These are phyloP conservation scores for Etheostoma cragini DNA, from an alignment of 2,113 vertebrate genomes.

Conservation along the genomic window DNA sequence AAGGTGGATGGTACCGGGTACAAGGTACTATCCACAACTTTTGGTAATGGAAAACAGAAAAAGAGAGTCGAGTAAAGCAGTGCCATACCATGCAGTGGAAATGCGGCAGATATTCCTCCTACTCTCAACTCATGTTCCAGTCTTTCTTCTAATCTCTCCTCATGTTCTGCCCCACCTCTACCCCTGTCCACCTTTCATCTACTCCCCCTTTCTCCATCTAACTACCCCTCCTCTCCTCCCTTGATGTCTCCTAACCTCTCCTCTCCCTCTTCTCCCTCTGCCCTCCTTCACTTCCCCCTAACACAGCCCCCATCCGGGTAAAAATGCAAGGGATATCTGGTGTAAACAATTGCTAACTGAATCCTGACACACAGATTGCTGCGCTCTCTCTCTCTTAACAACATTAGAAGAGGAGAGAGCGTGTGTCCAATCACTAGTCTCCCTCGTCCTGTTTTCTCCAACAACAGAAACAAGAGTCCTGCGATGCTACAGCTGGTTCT, in stretches of 20 bases:
- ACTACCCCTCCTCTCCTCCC: conserved; percentile 18
- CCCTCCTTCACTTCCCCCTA: neutral
- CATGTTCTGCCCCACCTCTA: conserved; percentile 29
- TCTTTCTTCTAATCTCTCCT: conserved; percentile 31
- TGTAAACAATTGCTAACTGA: conserved; percentile 68
- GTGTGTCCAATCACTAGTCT: conserved; percentile 35
- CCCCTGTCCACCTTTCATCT: conserved; percentile 41
- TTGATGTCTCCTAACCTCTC: conserved; percentile 29
- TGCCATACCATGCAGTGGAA: too few species aligned
- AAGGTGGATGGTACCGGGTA: too few species aligned
- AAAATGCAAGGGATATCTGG: conserved; percentile 49
- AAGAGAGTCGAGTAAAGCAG: too few species aligned
- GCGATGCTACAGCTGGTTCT: conserved; percentile 19
- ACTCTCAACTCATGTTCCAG: conserved; percentile 18
- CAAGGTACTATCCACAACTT: too few species aligned
- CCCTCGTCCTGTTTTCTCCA: conserved; percentile 39
- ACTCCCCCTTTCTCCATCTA: conserved; percentile 3
- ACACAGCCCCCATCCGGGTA: conserved; percentile 29
- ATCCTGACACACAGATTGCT: conserved; percentile 64
- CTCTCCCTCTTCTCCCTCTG: neutral
- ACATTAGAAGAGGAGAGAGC: conserved; percentile 41
- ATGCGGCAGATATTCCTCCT: neutral
- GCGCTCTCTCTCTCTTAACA: conserved; percentile 43
- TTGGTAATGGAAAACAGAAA: too few species aligned
- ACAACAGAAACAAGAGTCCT: conserved; percentile 20